Conservation (phyloP, 2,888 invertebrate genomes). For the Tipula lateralis region DNA sequence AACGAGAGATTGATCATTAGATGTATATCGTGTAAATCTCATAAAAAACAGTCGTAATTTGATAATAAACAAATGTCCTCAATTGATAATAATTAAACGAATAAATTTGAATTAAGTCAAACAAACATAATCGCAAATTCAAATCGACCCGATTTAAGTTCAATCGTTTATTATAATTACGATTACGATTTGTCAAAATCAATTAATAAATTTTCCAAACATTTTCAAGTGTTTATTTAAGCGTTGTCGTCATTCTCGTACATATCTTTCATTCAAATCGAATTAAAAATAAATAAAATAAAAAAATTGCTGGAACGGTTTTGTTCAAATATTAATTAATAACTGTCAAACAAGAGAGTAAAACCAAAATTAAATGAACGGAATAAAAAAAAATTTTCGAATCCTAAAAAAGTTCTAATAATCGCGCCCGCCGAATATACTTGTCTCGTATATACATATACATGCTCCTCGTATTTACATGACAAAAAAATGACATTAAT, state of each 20-base stretch:
- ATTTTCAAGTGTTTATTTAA: background rate
- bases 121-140: background rate
- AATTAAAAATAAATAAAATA: background rate
- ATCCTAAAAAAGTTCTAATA: background rate
- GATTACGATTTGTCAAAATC: background rate
- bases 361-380: background rate
- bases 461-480: too few species aligned
- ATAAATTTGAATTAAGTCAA: background rate
- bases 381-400: background rate
- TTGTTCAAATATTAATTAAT: background rate
- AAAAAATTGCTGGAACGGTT: background rate
- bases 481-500: background rate
- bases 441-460: background rate
- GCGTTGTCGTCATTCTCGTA: background rate
- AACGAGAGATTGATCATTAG: too few species aligned
- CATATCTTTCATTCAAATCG: background rate
- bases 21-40: too few species aligned
- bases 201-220: background rate
- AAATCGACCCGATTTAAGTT: background rate
- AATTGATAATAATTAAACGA: too few species aligned
- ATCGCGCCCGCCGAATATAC: background rate
- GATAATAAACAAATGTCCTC: too few species aligned
- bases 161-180: background rate
- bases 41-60: too few species aligned
- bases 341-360: background rate